These are phyloP conservation scores for Platycnemis pennipes DNA, from an alignment of 2,888 invertebrate species.

Conservation along the genomic window DNA sequence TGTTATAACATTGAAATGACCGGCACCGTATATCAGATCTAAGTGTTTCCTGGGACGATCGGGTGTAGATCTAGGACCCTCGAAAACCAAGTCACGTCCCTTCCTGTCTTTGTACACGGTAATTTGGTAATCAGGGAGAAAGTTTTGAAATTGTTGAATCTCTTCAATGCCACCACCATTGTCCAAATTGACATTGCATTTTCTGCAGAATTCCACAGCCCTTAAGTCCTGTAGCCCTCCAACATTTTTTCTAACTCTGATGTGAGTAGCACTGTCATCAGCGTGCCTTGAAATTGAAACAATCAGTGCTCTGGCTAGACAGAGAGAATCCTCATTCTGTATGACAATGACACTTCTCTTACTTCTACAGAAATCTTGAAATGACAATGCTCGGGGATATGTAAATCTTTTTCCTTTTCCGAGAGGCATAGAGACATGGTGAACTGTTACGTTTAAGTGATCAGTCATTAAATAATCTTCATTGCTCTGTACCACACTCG, in stretches of 20 bases:
- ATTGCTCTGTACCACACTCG: background rate
- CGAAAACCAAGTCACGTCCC: background rate
- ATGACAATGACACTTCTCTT: background rate
- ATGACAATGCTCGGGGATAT: background rate
- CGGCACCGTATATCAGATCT: background rate
- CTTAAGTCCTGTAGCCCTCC: background rate
- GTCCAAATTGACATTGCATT: background rate
- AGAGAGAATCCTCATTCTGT: background rate
- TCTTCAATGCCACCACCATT: slow-evolving; percentile 35
- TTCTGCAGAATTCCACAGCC: background rate
- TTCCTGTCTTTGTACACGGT: background rate
- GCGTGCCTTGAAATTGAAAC: background rate
- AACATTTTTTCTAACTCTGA: background rate
- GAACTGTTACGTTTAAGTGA: background rate
- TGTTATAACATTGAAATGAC: slow-evolving; percentile 5
- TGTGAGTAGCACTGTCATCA: background rate
- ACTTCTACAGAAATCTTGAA: background rate
- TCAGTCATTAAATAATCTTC: background rate
- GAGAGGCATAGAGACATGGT: slow-evolving; percentile 30
- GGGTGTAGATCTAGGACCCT: background rate
- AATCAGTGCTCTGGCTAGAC: background rate
- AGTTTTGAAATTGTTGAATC: background rate
- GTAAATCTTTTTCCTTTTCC: slow-evolving; percentile 12
- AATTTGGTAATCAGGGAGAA: background rate
- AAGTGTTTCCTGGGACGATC: background rate